Evolutionary conservation across 2,797 vertebrate genomes (phyloP).

Genomic region (Salarias fasciatus): DNA sequence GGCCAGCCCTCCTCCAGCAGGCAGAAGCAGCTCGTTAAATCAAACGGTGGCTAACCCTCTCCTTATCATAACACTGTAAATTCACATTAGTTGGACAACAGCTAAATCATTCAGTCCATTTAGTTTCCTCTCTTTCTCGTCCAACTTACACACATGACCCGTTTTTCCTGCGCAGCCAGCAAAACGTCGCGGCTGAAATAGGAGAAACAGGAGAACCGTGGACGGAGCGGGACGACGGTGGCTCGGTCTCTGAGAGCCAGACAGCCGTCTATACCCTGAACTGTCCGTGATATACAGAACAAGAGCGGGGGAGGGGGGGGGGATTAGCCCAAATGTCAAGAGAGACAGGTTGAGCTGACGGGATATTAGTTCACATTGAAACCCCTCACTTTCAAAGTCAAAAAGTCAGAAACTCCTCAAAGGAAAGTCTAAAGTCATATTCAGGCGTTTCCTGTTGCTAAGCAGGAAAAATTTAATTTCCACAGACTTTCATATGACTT

Average conservation of each 20-base stretch:
- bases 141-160: slow-evolving; percentile 32
- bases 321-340: slow-evolving; percentile 66
- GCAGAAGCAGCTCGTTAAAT: slow-evolving; percentile 56
- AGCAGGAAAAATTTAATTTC: slow-evolving; percentile 42
- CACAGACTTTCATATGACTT: slow-evolving; percentile 54
- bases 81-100: slow-evolving; percentile 44
- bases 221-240: slow-evolving; percentile 27
- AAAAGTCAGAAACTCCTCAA: slow-evolving; percentile 61
- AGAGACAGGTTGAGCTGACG: slow-evolving; percentile 65
- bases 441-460: slow-evolving; percentile 10
- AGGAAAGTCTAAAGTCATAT: slow-evolving; percentile 6
- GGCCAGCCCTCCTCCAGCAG: slow-evolving; percentile 39
- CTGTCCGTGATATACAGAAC: slow-evolving; percentile 48
- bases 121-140: neutral
- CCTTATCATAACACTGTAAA: slow-evolving; percentile 43
- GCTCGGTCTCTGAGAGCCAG: slow-evolving; percentile 44
- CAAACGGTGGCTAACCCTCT: slow-evolving; percentile 46
- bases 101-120: slow-evolving; percentile 35
- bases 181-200: slow-evolving; percentile 42
- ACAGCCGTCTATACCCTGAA: slow-evolving; percentile 24
- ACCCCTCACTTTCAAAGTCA: slow-evolving; percentile 67
- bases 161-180: slow-evolving; percentile 53
- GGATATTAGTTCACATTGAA: slow-evolving; percentile 50
- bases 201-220: slow-evolving; percentile 33
- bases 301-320: slow-evolving; percentile 46